Conservation (phyloP, 2,888 invertebrate species). For the Caenorhabditis auriculariae region DNA sequence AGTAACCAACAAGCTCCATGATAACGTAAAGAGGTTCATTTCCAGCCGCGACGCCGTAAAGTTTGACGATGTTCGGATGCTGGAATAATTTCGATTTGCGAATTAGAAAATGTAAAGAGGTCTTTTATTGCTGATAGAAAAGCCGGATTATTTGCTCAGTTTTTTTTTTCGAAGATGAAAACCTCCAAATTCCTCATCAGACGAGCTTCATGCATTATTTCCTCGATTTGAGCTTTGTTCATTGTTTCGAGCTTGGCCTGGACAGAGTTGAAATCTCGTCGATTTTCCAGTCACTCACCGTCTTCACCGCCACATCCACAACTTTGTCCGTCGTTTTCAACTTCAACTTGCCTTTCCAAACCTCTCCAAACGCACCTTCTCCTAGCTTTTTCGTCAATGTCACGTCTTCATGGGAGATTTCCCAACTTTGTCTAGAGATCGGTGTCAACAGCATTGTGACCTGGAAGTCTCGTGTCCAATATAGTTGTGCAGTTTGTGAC, state of each 20-base stretch:
- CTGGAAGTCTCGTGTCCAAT: constrained; percentile 9
- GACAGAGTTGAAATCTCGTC: no score
- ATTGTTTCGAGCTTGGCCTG: constrained; percentile 39
- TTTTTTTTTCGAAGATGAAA: no score
- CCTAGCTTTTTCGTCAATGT: constrained; percentile 46
- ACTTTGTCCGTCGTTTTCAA: no score
- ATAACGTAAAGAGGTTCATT: constrained; percentile 42
- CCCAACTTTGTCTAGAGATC: constrained; percentile 43
- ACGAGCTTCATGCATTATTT: constrained; percentile 48
- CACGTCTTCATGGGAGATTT: constrained; percentile 45
- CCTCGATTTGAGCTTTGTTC: constrained; percentile 47
- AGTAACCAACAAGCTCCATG: constrained; percentile 42
- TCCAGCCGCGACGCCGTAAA: constrained; percentile 40
- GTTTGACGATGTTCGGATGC: constrained; percentile 42
- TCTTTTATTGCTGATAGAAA: no score
- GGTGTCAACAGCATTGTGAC: constrained; percentile 25
- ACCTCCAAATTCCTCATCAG: constrained; percentile 41
- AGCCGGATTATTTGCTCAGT: no score
- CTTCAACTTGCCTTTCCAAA: no score
- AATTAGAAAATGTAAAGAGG: no score
- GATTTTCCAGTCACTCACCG: no score
- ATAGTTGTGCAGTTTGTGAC: neutral
- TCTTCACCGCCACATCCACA: no score
- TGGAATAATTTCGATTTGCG: no score
- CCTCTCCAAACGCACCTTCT: constrained; percentile 56